These are phyloP conservation scores for Lycocerus yunnanus DNA, from an alignment of 2,888 invertebrate species.

Conservation along the genomic window DNA sequence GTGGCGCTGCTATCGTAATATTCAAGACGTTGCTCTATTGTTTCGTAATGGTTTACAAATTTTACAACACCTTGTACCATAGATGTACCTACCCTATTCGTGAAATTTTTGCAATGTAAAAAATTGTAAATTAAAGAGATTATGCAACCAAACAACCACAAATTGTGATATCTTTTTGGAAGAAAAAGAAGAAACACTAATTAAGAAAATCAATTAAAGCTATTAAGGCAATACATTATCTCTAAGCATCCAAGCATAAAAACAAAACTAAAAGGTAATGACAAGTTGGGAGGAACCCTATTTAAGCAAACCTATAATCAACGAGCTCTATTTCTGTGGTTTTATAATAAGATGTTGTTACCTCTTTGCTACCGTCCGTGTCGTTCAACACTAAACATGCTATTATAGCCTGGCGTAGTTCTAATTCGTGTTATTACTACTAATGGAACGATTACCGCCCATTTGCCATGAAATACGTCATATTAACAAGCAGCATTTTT, in stretches of 20 bases:
- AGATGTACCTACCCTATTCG: no score
- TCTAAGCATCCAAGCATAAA: conserved; percentile 7
- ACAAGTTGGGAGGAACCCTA: conserved; percentile 24
- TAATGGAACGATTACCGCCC: conserved; percentile 30
- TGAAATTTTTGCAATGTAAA: not conserved
- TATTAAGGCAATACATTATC: not conserved
- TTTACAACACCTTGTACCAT: not conserved
- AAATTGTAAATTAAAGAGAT: not conserved
- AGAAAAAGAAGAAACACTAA: not conserved
- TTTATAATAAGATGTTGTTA: conserved; percentile 23
- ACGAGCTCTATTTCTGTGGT: conserved; percentile 19
- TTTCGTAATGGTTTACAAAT: not conserved
- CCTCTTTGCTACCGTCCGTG: conserved; percentile 21
- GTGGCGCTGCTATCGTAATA: not conserved
- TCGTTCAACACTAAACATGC: conserved; percentile 25
- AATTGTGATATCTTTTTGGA: not conserved
- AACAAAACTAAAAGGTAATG: conserved; percentile 25
- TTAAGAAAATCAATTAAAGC: conserved; percentile 1
- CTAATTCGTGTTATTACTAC: conserved; percentile 29
- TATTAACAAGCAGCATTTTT: conserved; percentile 10
- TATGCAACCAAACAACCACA: not conserved
- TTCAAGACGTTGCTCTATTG: not conserved
- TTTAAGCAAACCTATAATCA: conserved; percentile 27
- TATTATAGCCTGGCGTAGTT: conserved; percentile 25
- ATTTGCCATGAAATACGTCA: conserved; percentile 25